These are phyloP conservation scores for Pseudomugil gertrudae DNA, from an alignment of 2,797 vertebrate genomes.

Conservation along the genomic window DNA sequence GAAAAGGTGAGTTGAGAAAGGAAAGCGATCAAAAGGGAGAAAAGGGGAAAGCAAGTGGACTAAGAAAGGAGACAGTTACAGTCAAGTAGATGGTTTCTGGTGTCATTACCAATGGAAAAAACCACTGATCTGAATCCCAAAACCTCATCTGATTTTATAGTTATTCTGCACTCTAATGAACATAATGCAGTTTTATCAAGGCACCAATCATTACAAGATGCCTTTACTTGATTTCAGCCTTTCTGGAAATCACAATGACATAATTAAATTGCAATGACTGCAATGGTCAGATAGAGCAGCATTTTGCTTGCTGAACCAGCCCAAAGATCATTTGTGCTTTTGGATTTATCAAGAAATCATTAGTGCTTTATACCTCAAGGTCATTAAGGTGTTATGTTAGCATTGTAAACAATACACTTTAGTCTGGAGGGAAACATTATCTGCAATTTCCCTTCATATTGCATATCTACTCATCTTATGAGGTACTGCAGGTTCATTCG, in stretches of 20 bases:
- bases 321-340: slow-evolving; percentile 47
- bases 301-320: slow-evolving; percentile 30
- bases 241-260: slow-evolving; percentile 52
- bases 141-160: slow-evolving; percentile 59
- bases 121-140: slow-evolving; percentile 48
- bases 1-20: background rate
- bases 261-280: slow-evolving; percentile 59
- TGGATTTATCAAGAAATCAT: slow-evolving; percentile 54
- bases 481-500: slow-evolving; percentile 53
- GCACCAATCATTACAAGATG: slow-evolving; percentile 36
- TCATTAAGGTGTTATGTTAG: slow-evolving; percentile 55
- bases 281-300: slow-evolving; percentile 35
- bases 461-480: slow-evolving; percentile 57
- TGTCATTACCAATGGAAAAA: slow-evolving; percentile 60
- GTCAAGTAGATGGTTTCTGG: slow-evolving; percentile 39
- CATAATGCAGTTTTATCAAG: slow-evolving; percentile 38
- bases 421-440: slow-evolving; percentile 47
- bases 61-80: slow-evolving; percentile 38
- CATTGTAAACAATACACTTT: slow-evolving; percentile 44
- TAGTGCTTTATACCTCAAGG: slow-evolving; percentile 38
- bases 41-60: slow-evolving; percentile 2
- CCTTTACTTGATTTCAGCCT: slow-evolving; percentile 45
- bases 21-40: background rate
- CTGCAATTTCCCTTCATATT: slow-evolving; percentile 58
- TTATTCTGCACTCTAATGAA: slow-evolving; percentile 59